Evolutionary conservation across 2,888 invertebrate species (phyloP).

Genomic region (Alloplasta piceator): DNA sequence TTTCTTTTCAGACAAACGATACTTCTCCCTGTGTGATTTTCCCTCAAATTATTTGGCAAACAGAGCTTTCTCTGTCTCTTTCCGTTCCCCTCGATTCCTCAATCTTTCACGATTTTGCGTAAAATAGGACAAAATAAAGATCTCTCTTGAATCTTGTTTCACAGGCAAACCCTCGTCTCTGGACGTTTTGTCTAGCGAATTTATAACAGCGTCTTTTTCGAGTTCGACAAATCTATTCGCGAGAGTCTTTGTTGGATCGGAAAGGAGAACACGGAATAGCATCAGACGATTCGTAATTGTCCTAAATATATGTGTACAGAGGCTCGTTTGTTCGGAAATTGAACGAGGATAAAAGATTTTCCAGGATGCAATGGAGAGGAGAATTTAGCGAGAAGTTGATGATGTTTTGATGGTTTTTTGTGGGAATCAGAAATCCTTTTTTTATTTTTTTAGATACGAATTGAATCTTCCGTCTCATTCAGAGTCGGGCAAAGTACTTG

Average conservation of each 20-base stretch:
- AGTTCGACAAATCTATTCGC: constrained; percentile 54
- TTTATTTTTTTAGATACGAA: too few species aligned
- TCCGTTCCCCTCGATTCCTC: constrained; percentile 29
- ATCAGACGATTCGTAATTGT: constrained; percentile 35
- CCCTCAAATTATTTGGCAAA: constrained; percentile 67
- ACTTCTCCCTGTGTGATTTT: constrained; percentile 23
- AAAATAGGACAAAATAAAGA: background rate
- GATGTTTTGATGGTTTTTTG: too few species aligned
- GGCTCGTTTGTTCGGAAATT: background rate
- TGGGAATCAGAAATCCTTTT: too few species aligned
- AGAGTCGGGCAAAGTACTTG: too few species aligned
- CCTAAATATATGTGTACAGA: constrained; percentile 9
- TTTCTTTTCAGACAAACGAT: too few species aligned
- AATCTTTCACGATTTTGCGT: background rate
- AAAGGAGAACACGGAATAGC: constrained; percentile 29
- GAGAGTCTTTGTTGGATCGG: constrained; percentile 23
- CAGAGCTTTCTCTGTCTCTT: constrained; percentile 62
- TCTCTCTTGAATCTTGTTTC: constrained; percentile 15
- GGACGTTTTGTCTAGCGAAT: constrained; percentile 38
- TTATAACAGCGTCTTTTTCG: constrained; percentile 10
- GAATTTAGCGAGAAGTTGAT: background rate
- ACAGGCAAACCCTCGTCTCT: constrained; percentile 36
- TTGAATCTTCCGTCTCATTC: too few species aligned
- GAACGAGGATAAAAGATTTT: constrained; percentile 13
- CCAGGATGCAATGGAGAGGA: background rate